Evolutionary conservation across 2,113 vertebrate species (phyloP), one percentile per base, ranked within the genome.

Genomic region (Gymnogyps californianus): DNA sequence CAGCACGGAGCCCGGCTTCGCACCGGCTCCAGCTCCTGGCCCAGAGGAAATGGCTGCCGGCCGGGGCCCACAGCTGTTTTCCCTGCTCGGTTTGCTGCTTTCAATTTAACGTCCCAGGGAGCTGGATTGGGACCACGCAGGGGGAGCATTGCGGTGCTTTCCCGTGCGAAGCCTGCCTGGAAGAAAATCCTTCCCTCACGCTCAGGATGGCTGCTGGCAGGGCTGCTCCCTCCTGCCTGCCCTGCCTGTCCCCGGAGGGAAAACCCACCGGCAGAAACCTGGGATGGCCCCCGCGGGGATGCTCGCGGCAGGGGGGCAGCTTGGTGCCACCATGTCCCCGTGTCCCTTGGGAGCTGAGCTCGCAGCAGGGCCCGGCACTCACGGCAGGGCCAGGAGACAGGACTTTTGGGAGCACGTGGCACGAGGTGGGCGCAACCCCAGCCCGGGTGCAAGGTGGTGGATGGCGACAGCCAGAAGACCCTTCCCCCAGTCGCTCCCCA

Each of bases 41-140:
- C 89, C 94, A 89, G 81, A 96, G 93, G 95, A 96, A 97, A 91
- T 94, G 14, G 62, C 83, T 93, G 82, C 87, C 2, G 57, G 95
- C 92, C 31, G 77, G 66, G 87, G 91, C 83, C 91, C 89, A 40
- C 94, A 93, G 96, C 95, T 97, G 95, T 85, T 94, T 80, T 89
- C 80, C 69, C 61, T 2, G 8, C 92, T 92, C 11, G 0, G 36
- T 84, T 96, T 89, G 64, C 93, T 97, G 91, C 93, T 94, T 97
- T 87, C 81, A 89, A 93, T 95, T 95, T 83, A 89, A 47, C 0
- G 0, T 94, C 61, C 77, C 0, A 0, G 59, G 78, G 84, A 93
- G 75, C 51, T 42, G 67, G 62, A 55, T 2, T 61, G 54, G 31
- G 54, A 64, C 15, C 4, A 3, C 1, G 3, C 3, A 7, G 69